phyloP scores from a whole-genome alignment of 2,797 vertebrate genomes.

The Todus mexicanus region DNA sequence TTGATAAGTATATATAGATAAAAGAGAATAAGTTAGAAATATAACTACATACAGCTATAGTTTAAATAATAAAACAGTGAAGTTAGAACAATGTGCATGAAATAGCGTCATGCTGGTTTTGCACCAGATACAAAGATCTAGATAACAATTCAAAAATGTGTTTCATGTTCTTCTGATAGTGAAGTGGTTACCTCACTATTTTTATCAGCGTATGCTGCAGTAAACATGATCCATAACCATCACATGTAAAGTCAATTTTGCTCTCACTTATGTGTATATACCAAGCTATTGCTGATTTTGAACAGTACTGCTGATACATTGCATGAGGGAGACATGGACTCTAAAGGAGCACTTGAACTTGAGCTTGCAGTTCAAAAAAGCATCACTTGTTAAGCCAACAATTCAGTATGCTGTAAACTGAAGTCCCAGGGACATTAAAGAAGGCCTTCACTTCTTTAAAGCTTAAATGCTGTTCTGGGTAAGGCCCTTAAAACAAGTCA shows the following conservation, averaged over 20 bases:
- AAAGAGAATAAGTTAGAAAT: slow-evolving; percentile 39
- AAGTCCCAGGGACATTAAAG: not conserved
- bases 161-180: not conserved
- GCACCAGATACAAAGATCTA: not conserved
- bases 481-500: not conserved
- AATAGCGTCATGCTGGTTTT: not conserved
- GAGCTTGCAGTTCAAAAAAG: not conserved
- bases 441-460: not conserved
- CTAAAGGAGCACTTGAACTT: not conserved
- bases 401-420: not conserved
- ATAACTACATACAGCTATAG: not conserved
- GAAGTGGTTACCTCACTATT: not conserved
- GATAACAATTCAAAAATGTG: not conserved
- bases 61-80: not conserved
- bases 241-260: not conserved
- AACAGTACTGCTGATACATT: not conserved
- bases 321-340: not conserved
- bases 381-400: not conserved
- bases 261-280: not conserved
- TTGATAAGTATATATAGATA: not conserved
- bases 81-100: not conserved
- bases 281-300: not conserved
- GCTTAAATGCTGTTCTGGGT: not conserved
- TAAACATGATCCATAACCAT: not conserved
- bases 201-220: not conserved